Evolutionary conservation across 2,888 invertebrate genomes (phyloP).

Genomic region (Apamea anceps): DNA sequence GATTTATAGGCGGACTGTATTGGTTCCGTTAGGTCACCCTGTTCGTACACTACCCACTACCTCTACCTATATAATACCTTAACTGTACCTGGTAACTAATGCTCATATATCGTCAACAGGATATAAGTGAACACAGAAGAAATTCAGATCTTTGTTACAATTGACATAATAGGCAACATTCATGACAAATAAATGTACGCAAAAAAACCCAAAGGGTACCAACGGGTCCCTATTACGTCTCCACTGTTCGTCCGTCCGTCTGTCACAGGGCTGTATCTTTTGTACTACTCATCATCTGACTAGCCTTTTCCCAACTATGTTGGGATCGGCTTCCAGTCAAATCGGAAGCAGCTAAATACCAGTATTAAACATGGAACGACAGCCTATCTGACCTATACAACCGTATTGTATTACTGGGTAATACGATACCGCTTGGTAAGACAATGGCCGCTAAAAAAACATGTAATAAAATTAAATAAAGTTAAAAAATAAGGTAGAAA

Average conservation of each 20-base stretch:
- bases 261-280: no score
- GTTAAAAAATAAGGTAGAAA: not conserved
- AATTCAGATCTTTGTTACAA: not conserved
- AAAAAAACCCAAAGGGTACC: no score
- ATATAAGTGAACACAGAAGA: not conserved
- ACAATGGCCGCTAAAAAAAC: not conserved
- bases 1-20: conserved; percentile 87
- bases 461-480: not conserved
- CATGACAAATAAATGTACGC: not conserved
- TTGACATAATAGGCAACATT: not conserved
- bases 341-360: no score
- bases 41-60: conserved; percentile 35
- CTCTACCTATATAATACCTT: conserved; percentile 7
- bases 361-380: no score
- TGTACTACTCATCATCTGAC: no score
- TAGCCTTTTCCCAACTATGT: no score
- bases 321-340: no score
- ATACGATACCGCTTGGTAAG: not conserved
- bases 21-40: conserved; percentile 80
- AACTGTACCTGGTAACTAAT: conserved; percentile 35
- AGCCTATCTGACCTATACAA: not conserved
- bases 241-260: no score
- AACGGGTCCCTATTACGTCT: no score
- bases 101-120: conserved; percentile 15
- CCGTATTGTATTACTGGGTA: no score